Evolutionary conservation across 2,888 invertebrate species (phyloP), one percentile per base, ranked within the genome.

Genomic region (Pegoplata infirma): DNA sequence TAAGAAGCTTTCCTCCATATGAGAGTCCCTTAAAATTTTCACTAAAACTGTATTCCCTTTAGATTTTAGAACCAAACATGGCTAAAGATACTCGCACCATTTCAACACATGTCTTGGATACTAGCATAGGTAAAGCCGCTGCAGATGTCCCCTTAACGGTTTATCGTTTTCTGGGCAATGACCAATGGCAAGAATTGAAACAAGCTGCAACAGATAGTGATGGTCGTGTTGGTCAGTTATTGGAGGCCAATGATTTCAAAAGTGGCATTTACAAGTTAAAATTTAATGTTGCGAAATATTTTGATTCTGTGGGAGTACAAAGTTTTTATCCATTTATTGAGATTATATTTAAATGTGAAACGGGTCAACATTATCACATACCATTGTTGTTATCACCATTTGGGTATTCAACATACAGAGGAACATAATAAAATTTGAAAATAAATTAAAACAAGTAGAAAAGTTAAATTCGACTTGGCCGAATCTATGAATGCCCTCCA

Each of bases 281-380:
- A 84, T 96, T 94, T 84, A 93, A 95, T 85, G 93, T 94, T 0
- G 92, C 92, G 56, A 91, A 93, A 79, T 95, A 95, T 87, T 96
- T 94, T 83, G 91, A 91, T 59, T 85, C 90, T 21, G 89, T 90
- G 58, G 91, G 92, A 74, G 91, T 91, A 75, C 91, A 92, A 63
- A 93, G 93, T 0, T 90, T 95, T 80, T 96, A 94, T 88, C 95
- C 96, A 0, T 94, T 92, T 86, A 93, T 95, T 68, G 96, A 95
- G 91, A 93, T 96, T 80, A 92, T 93, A 3, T 94, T 96, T 87
- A 93, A 93, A 80, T 92, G 92, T 53, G 91, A 91, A 25, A 90
- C 91, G 71, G 91, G 92, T 4, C 90, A 93, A 68, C 93, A 94
- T 84, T 94, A 95, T 88, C 95, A 96, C 88, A 93, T 96, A 73